Percentiles rank a stretch among this genome's conserved stretches.
Conservation (phyloP, 2,888 invertebrate species). For the Mactromeris polynyma region DNA sequence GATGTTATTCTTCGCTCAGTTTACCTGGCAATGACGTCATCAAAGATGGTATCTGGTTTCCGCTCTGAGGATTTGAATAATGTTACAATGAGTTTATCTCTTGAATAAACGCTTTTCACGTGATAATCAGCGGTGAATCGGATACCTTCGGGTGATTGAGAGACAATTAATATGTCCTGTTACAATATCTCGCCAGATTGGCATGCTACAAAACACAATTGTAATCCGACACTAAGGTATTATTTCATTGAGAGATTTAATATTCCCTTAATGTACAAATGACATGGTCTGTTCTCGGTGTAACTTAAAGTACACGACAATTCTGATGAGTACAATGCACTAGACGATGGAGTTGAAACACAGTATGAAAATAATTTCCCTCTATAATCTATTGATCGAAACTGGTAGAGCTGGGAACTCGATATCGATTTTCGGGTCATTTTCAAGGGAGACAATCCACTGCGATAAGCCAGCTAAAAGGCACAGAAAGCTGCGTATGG, state of each 20-base stretch:
- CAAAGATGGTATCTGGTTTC: background rate
- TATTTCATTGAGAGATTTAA: background rate
- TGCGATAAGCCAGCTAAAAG: too few species aligned
- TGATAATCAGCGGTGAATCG: background rate
- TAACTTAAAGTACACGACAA: too few species aligned
- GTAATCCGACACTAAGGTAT: background rate
- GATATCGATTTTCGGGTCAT: too few species aligned
- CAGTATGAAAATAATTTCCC: too few species aligned
- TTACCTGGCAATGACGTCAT: background rate
- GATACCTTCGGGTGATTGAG: background rate
- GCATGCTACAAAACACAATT: background rate
- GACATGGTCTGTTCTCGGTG: too few species aligned
- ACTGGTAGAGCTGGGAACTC: too few species aligned
- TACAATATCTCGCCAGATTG: background rate
- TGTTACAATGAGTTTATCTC: background rate
- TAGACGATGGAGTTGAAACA: too few species aligned
- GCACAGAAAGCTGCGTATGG: too few species aligned
- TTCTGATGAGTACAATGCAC: too few species aligned
- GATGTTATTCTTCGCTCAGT: background rate
- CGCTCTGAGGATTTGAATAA: background rate
- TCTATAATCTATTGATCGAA: too few species aligned
- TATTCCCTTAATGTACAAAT: background rate
- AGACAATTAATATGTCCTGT: background rate
- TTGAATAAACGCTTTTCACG: background rate
- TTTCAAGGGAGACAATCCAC: too few species aligned